Evolutionary conservation across 2,113 vertebrate genomes (phyloP).

Genomic region (Chloebia gouldiae): DNA sequence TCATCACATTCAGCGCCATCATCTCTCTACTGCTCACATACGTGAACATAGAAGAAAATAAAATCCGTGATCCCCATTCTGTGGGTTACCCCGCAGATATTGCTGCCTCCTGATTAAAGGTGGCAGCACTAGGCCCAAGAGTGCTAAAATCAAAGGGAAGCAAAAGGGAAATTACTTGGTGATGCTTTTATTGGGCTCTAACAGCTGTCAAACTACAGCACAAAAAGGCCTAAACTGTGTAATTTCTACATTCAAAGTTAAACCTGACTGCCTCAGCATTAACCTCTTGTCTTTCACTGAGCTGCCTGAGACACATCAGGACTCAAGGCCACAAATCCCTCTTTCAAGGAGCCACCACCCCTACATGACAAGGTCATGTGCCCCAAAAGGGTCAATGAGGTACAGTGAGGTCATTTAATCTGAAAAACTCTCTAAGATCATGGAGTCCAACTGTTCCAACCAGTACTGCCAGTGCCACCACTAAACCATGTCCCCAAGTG

Average conservation of each 20-base stretch:
- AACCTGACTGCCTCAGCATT: neutral
- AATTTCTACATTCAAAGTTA: neutral
- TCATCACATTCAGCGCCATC: neutral
- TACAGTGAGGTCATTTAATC: neutral
- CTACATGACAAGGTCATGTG: fast-evolving
- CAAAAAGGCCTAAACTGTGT: neutral
- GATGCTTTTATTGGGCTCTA: neutral
- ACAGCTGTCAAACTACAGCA: neutral
- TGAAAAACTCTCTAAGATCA: neutral
- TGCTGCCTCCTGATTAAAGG: neutral
- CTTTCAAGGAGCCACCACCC: neutral
- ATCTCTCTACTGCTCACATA: neutral
- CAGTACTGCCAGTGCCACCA: neutral
- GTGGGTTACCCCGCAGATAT: neutral
- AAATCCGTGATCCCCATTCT: neutral
- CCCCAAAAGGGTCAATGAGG: neutral
- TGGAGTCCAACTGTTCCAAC: neutral
- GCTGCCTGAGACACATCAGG: neutral
- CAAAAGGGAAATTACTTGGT: neutral
- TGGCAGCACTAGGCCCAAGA: neutral
- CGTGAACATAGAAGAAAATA: neutral
- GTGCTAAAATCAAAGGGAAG: neutral
- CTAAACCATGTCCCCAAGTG: neutral
- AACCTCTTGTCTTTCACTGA: neutral
- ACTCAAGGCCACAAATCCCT: neutral